These are phyloP conservation scores for Sitta carolinensis DNA, from an alignment of 2,797 vertebrate species.

Conservation along the genomic window DNA sequence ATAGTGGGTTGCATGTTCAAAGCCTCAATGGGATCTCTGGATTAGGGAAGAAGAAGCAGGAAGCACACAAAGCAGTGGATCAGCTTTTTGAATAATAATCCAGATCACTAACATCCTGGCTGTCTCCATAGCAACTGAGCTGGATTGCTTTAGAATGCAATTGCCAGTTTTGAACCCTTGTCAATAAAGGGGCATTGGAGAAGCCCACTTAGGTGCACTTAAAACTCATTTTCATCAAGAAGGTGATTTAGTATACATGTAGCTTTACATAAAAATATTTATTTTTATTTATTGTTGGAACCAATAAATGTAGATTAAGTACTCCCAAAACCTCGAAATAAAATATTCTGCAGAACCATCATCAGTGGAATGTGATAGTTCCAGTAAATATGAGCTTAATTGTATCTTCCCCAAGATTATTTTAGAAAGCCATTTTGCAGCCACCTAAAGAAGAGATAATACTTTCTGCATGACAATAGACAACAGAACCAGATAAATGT, in stretches of 20 bases:
- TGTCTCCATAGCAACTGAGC: conserved; percentile 55
- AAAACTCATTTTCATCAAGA: not conserved
- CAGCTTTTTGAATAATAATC: conserved; percentile 22
- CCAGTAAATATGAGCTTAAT: not conserved
- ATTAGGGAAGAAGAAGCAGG: not conserved
- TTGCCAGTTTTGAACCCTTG: conserved; percentile 22
- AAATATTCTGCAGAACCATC: not conserved
- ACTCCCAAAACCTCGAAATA: not conserved
- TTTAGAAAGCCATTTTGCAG: not conserved
- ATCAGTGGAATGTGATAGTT: not conserved
- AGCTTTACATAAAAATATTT: not conserved
- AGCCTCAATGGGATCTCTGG: not conserved
- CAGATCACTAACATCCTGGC: not conserved
- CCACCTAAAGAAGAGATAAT: not conserved
- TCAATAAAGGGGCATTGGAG: conserved; percentile 32
- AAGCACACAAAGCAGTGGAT: not conserved
- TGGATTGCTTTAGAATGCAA: not conserved
- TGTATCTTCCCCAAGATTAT: not conserved
- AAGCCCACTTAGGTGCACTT: conserved; percentile 12
- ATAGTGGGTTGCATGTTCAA: not conserved
- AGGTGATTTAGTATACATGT: not conserved
- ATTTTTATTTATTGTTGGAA: not conserved
- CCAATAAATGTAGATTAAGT: not conserved
- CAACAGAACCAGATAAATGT: not conserved
- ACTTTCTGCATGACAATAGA: not conserved